A percentile compares a stretch with the other conserved stretches of the same genome.
phyloP scores from a whole-genome alignment of 2,113 vertebrate species.

The Cyprinodon brontotheroides region DNA sequence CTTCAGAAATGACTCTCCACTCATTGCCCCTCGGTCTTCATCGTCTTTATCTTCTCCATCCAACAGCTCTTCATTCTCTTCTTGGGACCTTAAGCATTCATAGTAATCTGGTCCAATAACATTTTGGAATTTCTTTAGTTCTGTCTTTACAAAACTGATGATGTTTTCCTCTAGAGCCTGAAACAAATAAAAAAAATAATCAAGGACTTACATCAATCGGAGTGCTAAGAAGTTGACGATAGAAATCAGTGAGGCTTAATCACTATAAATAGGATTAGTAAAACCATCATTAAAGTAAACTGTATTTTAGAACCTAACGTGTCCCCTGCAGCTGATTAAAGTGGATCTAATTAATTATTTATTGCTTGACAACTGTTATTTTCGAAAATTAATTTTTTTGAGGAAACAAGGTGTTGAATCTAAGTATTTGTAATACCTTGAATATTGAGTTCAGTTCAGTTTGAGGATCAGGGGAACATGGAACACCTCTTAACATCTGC shows the following conservation, averaged over 20 bases:
- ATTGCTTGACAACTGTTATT: neutral
- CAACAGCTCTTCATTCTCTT: neutral
- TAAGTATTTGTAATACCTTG: neutral
- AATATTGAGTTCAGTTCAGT: neutral
- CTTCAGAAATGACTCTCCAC: conserved; percentile 1
- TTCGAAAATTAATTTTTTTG: neutral
- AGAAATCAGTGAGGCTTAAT: too few species aligned
- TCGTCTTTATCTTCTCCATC: neutral
- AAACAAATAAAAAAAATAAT: neutral
- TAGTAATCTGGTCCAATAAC: neutral
- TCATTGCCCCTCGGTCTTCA: neutral
- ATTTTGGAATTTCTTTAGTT: neutral
- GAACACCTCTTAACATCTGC: too few species aligned
- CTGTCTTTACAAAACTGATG: neutral
- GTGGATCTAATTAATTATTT: neutral
- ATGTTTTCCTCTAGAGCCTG: conserved; percentile 22
- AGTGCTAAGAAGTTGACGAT: too few species aligned
- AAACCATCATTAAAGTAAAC: neutral
- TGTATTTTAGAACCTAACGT: too few species aligned
- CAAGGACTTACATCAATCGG: neutral
- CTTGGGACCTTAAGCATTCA: neutral
- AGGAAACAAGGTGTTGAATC: too few species aligned
- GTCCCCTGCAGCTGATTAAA: too few species aligned
- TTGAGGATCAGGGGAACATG: neutral
- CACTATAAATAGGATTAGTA: neutral